These are phyloP conservation scores for Diloba caeruleocephala DNA, from an alignment of 2,888 invertebrate genomes.

Conservation along the genomic window DNA sequence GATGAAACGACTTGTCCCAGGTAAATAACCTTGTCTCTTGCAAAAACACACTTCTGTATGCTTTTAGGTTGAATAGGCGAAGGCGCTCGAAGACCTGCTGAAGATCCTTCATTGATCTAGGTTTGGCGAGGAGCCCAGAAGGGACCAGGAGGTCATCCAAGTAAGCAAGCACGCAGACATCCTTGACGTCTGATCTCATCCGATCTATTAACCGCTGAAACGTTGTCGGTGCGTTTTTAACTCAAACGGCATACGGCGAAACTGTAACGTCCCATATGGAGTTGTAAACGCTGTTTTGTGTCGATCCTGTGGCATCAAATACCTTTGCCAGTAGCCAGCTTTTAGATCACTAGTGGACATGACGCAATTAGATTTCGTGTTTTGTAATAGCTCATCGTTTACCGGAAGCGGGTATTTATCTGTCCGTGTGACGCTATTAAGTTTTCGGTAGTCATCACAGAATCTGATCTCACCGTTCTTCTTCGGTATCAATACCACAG, in stretches of 20 bases:
- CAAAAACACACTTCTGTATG: not conserved
- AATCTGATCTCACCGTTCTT: not conserved
- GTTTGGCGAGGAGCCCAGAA: too few species aligned
- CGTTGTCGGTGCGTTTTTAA: too few species aligned
- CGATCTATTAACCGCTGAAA: too few species aligned
- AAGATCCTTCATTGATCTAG: not conserved
- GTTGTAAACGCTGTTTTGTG: not conserved
- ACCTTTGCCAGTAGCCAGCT: not conserved
- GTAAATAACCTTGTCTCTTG: not conserved
- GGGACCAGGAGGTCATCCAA: too few species aligned
- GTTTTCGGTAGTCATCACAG: not conserved
- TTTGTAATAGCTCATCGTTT: not conserved
- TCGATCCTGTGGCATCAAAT: not conserved
- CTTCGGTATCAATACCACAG: not conserved
- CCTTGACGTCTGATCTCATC: too few species aligned
- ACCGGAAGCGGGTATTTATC: not conserved
- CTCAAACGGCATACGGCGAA: not conserved
- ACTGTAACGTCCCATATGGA: not conserved
- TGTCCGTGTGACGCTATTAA: too few species aligned
- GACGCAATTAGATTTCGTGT: not conserved
- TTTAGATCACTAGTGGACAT: not conserved
- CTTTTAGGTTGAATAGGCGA: not conserved
- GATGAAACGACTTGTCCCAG: not conserved
- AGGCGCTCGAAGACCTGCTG: not conserved
- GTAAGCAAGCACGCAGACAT: too few species aligned